Base-by-base conservation (phyloP, 92 coral and sea anemone species). In the Desmophyllum pertusum region DNA sequence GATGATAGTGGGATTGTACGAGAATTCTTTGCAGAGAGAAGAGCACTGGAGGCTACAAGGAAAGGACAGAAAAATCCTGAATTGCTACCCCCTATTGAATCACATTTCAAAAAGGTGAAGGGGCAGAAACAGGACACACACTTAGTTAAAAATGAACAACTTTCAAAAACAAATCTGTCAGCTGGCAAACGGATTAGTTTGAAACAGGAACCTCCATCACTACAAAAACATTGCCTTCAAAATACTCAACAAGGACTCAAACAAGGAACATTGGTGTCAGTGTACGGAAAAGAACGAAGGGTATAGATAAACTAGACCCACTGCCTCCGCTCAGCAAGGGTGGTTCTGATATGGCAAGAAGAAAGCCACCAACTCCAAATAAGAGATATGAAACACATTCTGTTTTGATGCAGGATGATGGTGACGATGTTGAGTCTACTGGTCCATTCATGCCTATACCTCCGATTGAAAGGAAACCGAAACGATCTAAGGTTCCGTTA, bases 11-110 rank as follows among this genome's bases (percentile, higher is more conserved):
- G 98, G 52, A 93, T 93, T 29, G 99, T 97, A 0, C 83, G 99
- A 69, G 98, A 94, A 39, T 97, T 97, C 79, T 97, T 97, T 89
- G 89, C 94, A 30, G 98, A 94, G 76, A 89, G 99, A 52, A 85
- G 97, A 75, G 98, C 98, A 73, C 79, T 94, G 91, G 92, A 92
- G 70, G 98, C 97, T 30, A 70, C 93, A 48, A 77, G 81, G 31
- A 82, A 80, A 35, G 90, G 88, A 23, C 82, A 81, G 76, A 81
- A 83, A 39, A 91, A 88, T 76, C 84, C 87, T n/a, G 86, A 89
- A 37, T 29, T 80, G n/a, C 72, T 97, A 48, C 99, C 99, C 21
- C 99, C 99, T 15, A 94, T 97, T 77, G 90, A 89, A 45, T 29
- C 91, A 66, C 98, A 94, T 78, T 95, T 93, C 63, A 88, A 85